Evolutionary conservation across 2,113 vertebrate genomes (phyloP).

Genomic region (Chlorodrepanis virens): DNA sequence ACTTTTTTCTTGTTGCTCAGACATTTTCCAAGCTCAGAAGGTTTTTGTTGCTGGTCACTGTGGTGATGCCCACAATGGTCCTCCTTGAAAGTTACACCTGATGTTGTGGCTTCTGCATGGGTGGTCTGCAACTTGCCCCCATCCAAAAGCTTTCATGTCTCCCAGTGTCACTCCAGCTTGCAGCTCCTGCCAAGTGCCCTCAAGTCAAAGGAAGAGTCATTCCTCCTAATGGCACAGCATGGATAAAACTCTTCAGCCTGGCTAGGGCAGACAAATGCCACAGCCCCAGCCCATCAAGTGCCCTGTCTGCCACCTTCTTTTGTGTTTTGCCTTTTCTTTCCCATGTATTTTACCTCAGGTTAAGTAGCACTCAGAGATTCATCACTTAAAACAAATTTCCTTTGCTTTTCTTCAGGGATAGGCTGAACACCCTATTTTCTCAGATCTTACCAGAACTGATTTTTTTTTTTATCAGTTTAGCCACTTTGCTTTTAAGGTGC

Average conservation of each 20-base stretch:
- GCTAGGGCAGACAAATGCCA: background rate
- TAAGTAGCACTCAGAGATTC: background rate
- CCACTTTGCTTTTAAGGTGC: background rate
- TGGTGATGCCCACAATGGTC: background rate
- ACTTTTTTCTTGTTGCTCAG: background rate
- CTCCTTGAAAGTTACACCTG: background rate
- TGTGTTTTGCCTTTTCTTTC: background rate
- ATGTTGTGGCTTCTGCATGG: background rate
- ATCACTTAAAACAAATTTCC: background rate
- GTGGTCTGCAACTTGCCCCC: background rate
- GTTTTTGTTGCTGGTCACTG: background rate
- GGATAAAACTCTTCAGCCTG: background rate
- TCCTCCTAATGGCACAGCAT: background rate
- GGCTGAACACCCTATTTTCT: background rate
- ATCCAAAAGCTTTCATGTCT: background rate
- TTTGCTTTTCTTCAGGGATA: background rate
- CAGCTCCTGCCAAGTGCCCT: background rate
- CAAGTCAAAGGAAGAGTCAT: background rate
- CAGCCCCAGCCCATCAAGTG: background rate
- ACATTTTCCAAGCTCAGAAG: background rate
- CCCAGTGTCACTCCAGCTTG: background rate
- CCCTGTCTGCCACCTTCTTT: background rate
- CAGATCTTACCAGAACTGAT: background rate
- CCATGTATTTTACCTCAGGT: fast-evolving
- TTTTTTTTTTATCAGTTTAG: background rate